Evolutionary conservation across 2,113 vertebrate genomes (phyloP).

Genomic region (Nothocercus nigrocapillus): DNA sequence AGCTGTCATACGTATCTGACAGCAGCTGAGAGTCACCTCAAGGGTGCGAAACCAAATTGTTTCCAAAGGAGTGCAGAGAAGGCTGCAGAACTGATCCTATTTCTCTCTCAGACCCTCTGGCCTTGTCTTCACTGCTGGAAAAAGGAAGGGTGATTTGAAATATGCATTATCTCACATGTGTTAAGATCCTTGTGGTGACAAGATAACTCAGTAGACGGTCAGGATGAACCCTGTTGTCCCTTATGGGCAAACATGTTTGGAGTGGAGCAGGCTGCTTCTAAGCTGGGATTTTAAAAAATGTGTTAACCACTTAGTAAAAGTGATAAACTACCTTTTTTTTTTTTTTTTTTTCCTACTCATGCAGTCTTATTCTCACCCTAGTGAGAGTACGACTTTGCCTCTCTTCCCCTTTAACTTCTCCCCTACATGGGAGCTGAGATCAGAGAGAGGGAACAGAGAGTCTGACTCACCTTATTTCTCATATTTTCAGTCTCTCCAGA

Average conservation of each 20-base stretch:
- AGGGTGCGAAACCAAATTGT: conserved; percentile 9
- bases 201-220: background rate
- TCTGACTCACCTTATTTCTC: background rate
- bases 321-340: background rate
- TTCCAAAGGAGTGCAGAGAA: background rate
- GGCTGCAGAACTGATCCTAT: background rate
- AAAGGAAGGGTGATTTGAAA: background rate
- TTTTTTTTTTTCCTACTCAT: accelerated
- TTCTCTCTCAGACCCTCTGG: background rate
- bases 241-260: background rate
- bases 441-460: background rate
- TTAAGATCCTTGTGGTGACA: background rate
- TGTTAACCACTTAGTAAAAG: background rate
- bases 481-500: accelerated
- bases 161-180: background rate
- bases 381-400: background rate
- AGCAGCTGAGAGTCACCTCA: background rate
- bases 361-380: background rate
- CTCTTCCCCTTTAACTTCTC: background rate
- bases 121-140: background rate
- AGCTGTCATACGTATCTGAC: background rate
- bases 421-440: background rate
- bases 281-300: background rate
- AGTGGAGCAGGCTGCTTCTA: background rate
- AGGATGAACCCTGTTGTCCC: background rate